These are phyloP conservation scores for Cylindroiulus punctatus DNA, from an alignment of 2,888 invertebrate species.

Conservation along the genomic window DNA sequence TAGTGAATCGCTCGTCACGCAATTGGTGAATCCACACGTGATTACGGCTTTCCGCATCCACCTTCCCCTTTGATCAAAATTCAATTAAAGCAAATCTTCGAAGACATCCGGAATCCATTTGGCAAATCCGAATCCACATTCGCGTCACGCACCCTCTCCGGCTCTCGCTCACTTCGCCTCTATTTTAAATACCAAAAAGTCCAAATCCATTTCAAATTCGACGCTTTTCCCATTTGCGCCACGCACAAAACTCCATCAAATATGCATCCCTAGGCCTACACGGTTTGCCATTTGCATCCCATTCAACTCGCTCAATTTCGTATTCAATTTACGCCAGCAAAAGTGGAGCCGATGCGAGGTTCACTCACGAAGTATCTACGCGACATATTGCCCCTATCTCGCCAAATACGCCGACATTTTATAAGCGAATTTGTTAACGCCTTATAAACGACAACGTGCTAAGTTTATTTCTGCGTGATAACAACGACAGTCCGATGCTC, in stretches of 20 bases:
- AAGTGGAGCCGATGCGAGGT: neutral
- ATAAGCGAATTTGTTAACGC: too few species aligned
- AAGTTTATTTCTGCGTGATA: too few species aligned
- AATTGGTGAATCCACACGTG: conserved; percentile 37
- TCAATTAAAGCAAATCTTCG: conserved; percentile 35
- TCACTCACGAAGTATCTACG: too few species aligned
- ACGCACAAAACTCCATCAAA: neutral
- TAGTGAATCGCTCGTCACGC: neutral
- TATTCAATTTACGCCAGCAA: neutral
- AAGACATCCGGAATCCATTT: conserved; percentile 38
- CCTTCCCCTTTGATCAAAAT: conserved; percentile 38
- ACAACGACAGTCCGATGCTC: too few species aligned
- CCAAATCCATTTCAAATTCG: conserved; percentile 35
- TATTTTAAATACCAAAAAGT: conserved; percentile 40
- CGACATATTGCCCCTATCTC: too few species aligned
- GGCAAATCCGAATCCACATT: conserved; percentile 33
- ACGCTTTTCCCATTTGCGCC: conserved; percentile 25
- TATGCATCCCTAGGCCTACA: conserved; percentile 37
- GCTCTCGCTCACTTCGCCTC: neutral
- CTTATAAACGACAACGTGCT: too few species aligned
- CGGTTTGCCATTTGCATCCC: conserved; percentile 25
- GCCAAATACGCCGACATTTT: too few species aligned
- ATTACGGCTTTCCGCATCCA: conserved; percentile 23
- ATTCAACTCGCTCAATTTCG: conserved; percentile 38
- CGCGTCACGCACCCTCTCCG: neutral